These are phyloP conservation scores for Charaxes varanes DNA, from an alignment of 1,140 invertebrate genomes.

Conservation along the genomic window DNA sequence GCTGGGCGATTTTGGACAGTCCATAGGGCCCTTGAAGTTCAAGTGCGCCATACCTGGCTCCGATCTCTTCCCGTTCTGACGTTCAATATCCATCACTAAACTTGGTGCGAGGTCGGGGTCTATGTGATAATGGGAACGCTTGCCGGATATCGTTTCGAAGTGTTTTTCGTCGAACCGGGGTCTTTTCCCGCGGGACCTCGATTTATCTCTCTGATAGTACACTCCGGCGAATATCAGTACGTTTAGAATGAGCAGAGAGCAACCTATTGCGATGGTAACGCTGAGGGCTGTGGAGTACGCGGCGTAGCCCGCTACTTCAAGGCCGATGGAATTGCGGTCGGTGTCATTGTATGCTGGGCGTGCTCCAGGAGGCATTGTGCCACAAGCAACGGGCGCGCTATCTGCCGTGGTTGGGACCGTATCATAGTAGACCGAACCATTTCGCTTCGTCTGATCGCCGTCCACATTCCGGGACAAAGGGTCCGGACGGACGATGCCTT, in stretches of 20 bases:
- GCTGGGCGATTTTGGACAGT: conserved; percentile 63
- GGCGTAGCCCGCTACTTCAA: conserved; percentile 85
- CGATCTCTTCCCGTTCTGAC: conserved; percentile 75
- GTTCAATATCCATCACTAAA: conserved; percentile 87
- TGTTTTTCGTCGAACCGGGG: conserved; percentile 78
- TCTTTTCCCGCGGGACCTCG: conserved; percentile 76
- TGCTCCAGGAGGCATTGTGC: conserved; percentile 58
- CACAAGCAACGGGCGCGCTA: conserved; percentile 64
- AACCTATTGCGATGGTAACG: conserved; percentile 92
- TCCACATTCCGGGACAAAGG: conserved; percentile 71
- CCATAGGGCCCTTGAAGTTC: conserved; percentile 70
- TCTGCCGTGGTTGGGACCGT: conserved; percentile 64
- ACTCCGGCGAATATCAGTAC: conserved; percentile 90
- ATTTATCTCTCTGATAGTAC: conserved; percentile 90
- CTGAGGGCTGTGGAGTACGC: conserved; percentile 89
- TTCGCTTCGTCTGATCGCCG: conserved; percentile 43
- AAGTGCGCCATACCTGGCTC: conserved; percentile 57
- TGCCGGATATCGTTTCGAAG: conserved; percentile 78
- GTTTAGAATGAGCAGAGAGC: conserved; percentile 89
- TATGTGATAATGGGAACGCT: conserved; percentile 80
- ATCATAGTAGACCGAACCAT: conserved; percentile 57
- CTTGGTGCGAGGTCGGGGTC: conserved; percentile 79
- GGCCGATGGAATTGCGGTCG: conserved; percentile 80
- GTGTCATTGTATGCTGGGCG: conserved; percentile 73
- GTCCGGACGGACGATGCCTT: conserved; percentile 87